Base-by-base conservation (phyloP, 2,888 invertebrate genomes). In the Glyphotaelius pellucidus region DNA sequence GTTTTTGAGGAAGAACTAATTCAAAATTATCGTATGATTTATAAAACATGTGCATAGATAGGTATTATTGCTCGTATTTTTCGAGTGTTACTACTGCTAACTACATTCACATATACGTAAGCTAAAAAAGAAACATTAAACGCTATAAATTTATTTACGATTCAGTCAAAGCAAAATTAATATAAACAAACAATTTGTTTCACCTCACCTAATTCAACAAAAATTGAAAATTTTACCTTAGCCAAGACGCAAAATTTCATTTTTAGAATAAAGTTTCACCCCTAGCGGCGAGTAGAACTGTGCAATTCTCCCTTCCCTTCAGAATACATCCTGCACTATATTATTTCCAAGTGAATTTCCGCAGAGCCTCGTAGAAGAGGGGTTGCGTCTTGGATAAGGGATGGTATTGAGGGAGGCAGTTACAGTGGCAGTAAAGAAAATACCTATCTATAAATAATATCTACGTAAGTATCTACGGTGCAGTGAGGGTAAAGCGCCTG, bases 211-310 rank as follows among this genome's bases (percentile, higher is more conserved):
- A 47, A 47, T 47, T 47, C 47, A 15, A 42, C 42, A 14, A 14
- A 14, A 47, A 47, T 0, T 47, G 3, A 14, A 0, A 47, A 47
- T 47, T 47, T 47, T 4, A 47, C 1, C 7, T n/a, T 67, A 83
- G 83, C 25, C 35, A 32, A 7, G 83, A 83, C 83, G 15, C 83
- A 83, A 32, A 32, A 2, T 25, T 19, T 32, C 14, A 12, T 25
- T 38, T 38, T 83, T 7, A 83, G 15, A 19, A 25, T 32, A n/a
- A 35, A 35, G 12, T 83, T 25, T 35, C 14, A 25, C 32, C 31
- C 83, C 83, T 83, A 83, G 83, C 83, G 83, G 32, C 32, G 83
- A 83, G 83, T 83, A 83, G 83, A 38, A n/a, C 67, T 19, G 1
- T 9, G 67, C 25, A 25, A 25, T n/a, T 67, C 2, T n/a, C 67